Evolutionary conservation across 2,888 invertebrate genomes (phyloP), one percentile per base, ranked within the genome.

Genomic region (Cephonodes hylas): DNA sequence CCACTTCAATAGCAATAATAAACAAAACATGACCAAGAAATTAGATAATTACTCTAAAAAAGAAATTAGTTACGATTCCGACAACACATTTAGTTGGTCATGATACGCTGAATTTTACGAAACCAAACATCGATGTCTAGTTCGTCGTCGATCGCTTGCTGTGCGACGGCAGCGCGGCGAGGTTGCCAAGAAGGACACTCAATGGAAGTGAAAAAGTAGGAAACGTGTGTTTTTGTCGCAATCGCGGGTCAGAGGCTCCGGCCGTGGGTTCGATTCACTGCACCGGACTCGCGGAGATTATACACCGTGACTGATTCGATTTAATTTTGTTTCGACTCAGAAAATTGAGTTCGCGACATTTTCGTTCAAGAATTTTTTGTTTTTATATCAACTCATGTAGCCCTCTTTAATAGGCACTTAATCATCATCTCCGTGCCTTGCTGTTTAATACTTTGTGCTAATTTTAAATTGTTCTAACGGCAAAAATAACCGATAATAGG

Each of bases 121-220:
- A n/a, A 22, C 7, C 22, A 20, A 46, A 15, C 23, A 25, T 3
- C 23, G 46, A 34, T 31, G n/a, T 10, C 38, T 38, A 38, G 20
- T 22, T 45, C 34, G 44, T 22, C 34, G 34, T 34, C 18, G 0
- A 46, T 46, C 45, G 34, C 46, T 59, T 10, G 8, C 20, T 8
- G n/a, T 46, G 15, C 22, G 59, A 59, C 46, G 20, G 23, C 34
- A 8, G 2, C 34, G 23, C 15, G 18, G 31, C 31, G 45, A 18
- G 25, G 25, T 64, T 58, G 27, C 42, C 27, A 53, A 31, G 27
- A 56, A 56, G 42, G 59, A 48, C 20, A 34, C 34, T 42, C 38
- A 20, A 44, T 56, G 8, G 27, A 42, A 22, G 18, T 34, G 22
- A 64, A 42, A 27, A 1, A 45, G 7, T 13, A 22, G 20, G 53